A percentile compares a stretch with the other conserved stretches of the same genome.
Evolutionary conservation across 2,888 invertebrate genomes (phyloP).

Genomic region (Bedellia somnulentella): DNA sequence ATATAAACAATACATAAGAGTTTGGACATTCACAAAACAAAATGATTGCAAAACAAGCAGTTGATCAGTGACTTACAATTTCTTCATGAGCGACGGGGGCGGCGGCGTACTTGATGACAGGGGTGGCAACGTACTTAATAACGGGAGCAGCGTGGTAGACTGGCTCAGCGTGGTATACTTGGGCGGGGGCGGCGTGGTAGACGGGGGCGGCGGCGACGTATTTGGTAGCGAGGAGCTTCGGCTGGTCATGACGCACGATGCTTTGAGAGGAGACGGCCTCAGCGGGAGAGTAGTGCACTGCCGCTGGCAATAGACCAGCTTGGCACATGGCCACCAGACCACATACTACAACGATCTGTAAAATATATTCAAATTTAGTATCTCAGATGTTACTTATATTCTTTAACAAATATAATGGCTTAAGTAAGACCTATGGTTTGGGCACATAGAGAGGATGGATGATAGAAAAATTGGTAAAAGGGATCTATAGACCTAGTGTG

Average conservation of each 20-base stretch:
- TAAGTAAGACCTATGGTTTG: too few relatives aligned
- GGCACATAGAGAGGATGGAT: too few relatives aligned
- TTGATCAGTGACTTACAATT: conserved; percentile 6
- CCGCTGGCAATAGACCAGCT: conserved; percentile 26
- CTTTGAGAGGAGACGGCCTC: conserved; percentile 31
- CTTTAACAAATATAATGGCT: too few relatives aligned
- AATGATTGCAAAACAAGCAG: too few relatives aligned
- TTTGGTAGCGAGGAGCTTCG: conserved; percentile 12
- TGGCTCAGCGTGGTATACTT: conserved; percentile 10
- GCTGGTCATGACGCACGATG: conserved; percentile 36
- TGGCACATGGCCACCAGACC: conserved; percentile 27
- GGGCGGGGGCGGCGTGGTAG: conserved; percentile 12
- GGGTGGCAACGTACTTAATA: too few relatives aligned
- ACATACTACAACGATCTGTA: conserved; percentile 26
- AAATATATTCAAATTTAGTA: too few relatives aligned
- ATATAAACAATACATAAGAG: too few relatives aligned
- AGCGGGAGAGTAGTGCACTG: conserved; percentile 35
- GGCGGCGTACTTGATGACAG: conserved; percentile 5
- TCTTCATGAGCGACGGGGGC: conserved; percentile 9
- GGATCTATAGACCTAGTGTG: too few relatives aligned
- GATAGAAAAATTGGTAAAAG: too few relatives aligned
- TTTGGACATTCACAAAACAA: too few relatives aligned
- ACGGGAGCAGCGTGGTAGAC: conserved; percentile 13
- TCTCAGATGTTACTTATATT: too few relatives aligned
- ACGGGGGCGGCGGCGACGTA: conserved; percentile 7